Conservation (phyloP, 30 jellyfish, hydroid and myxozoan species). For the Hydra vulgaris region DNA sequence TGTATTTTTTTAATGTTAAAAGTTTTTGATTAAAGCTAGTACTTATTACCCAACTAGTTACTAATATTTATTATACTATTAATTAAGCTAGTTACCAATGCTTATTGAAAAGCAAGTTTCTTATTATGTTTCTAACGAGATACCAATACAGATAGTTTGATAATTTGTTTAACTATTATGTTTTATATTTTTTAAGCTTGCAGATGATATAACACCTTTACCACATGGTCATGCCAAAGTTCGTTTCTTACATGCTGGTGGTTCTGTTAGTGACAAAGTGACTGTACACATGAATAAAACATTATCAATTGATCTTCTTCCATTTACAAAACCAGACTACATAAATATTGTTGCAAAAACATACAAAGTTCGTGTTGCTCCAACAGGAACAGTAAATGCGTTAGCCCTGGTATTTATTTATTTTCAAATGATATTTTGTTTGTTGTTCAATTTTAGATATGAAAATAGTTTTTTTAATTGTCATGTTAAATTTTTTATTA, state of each 20-base stretch:
- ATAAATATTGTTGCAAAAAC: conserved; percentile 46
- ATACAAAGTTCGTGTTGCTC: conserved; percentile 57
- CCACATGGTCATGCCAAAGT: conserved; percentile 73
- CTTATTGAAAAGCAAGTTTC: too few species aligned
- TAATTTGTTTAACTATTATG: background rate
- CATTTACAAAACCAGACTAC: conserved; percentile 45
- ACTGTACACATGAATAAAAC: conserved; percentile 63
- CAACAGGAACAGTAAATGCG: conserved; percentile 57
- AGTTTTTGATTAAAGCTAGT: too few species aligned
- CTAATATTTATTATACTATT: too few species aligned
- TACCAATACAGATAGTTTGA: background rate
- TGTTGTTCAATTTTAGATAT: background rate
- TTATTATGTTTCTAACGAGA: too few species aligned
- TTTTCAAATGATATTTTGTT: background rate
- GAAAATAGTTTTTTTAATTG: background rate
- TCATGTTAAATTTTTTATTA: background rate
- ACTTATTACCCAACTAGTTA: too few species aligned
- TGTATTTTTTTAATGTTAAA: background rate
- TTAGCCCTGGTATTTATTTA: conserved; percentile 50
- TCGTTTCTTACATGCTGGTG: conserved; percentile 93
- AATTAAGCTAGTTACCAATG: too few species aligned
- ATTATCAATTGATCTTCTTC: conserved; percentile 37
- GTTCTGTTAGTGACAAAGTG: conserved; percentile 61
- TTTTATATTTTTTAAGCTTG: conserved; percentile 25
- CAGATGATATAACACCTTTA: conserved; percentile 73